Evolutionary conservation across 2,797 vertebrate species (phyloP), one percentile per base, ranked within the genome.

Genomic region (Cuculus canorus): DNA sequence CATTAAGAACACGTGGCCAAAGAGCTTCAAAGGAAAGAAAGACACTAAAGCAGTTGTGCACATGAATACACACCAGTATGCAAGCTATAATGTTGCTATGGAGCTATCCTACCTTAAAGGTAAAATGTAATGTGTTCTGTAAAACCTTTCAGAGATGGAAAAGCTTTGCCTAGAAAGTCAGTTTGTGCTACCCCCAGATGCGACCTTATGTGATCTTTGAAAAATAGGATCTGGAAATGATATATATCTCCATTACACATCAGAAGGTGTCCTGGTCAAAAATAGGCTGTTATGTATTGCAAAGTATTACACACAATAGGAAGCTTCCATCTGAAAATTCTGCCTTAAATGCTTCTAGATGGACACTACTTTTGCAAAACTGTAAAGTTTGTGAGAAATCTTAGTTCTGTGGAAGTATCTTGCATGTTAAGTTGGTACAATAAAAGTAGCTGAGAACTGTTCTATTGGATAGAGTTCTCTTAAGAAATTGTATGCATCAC

Each of bases 11-110:
- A 30, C 5, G 3, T 43, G 13, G 5, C 6, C 52, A 50, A 84
- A 81, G 24, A 66, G 0, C 28, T 78, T 65, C 60, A 73, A 81
- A 81, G 11, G 21, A 64, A 71, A 33, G 14, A 35, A 73, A 76
- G 2, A 22, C 24, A 77, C 3, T 1, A 12, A 83, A 70, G 17
- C 32, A 17, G 23, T 25, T 2, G 0, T 30, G 5, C 7, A 30
- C 18, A 23, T 25, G 7, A 22, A 35, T 24, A 10, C 3, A 21
- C 25, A 33, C 9, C 9, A 57, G 13, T 37, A 11, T n/a, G 9
- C 3, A 64, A 72, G 23, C n/a, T 53, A 65, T 30, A n/a, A 60
- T 25, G 14, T 48, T 82, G 53, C 17, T 64, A 9, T 45, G 8
- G 25, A 75, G 9, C n/a, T 52, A 11, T 57, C 19, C 28, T 27